These are phyloP conservation scores for Pseudoips prasinana DNA, from an alignment of 2,888 invertebrate species.

Conservation along the genomic window DNA sequence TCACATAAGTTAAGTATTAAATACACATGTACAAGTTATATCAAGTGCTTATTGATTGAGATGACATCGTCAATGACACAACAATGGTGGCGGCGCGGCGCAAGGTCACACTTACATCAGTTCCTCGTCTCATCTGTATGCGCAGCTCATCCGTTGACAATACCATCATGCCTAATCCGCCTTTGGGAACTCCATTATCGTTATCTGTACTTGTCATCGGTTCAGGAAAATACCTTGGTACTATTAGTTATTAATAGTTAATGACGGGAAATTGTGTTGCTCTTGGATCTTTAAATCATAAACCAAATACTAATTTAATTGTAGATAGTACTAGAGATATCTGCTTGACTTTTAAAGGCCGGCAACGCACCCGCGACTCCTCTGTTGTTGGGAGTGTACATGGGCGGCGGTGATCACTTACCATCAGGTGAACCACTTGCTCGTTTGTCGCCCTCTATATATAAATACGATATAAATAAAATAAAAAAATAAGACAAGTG, in stretches of 20 bases:
- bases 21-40: no score
- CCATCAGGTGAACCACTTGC: no score
- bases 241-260: background rate
- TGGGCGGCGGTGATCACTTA: no score
- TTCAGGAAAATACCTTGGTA: constrained; percentile 18
- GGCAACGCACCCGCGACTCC: no score
- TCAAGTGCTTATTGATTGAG: constrained; percentile 13
- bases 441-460: no score
- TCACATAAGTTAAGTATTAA: no score
- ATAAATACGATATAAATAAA: no score
- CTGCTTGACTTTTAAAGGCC: no score
- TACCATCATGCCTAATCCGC: constrained; percentile 33
- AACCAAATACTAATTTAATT: background rate
- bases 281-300: background rate
- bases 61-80: constrained; percentile 44
- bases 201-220: constrained; percentile 16
- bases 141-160: constrained; percentile 35
- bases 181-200: constrained; percentile 28
- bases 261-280: background rate
- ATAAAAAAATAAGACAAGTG: no score
- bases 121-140: constrained; percentile 55
- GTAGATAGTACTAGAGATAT: background rate
- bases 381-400: no score
- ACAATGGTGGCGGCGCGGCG: constrained; percentile 40
- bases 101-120: constrained; percentile 44